Evolutionary conservation across 2,113 vertebrate genomes (phyloP), one percentile per base, ranked within the genome.

Genomic region (Collichthys lucidus): DNA sequence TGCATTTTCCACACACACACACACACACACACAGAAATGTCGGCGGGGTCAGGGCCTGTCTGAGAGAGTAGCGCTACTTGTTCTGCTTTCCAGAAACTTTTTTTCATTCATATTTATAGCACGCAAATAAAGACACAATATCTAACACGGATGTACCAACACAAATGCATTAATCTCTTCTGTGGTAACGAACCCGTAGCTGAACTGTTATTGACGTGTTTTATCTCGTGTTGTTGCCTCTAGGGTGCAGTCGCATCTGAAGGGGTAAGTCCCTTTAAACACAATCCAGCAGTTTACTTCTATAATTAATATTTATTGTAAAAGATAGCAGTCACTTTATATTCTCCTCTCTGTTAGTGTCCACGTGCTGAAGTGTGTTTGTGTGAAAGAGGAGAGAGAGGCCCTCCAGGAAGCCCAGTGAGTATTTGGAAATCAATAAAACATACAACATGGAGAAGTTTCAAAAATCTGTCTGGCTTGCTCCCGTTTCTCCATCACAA

Each of bases 321-420:
- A 52, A 47, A 2, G 1, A 2, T 22, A 20, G n/a, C 1, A 68
- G 8, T 79, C n/a, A 87, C 62, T 24, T 77, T 49, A 0, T 71
- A 8, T 70, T 20, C 40, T 19, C 55, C 5, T 50, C 19, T 6
- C 59, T 42, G 19, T 66, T 74, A 98, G 97, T 98, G 97, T 92
- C 89, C 90, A 17, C 86, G 86, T 65, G 74, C 0, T 29, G 92
- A 91, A 71, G 77, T 53, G 17, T 98, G 96, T 74, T 71, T 65
- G 35, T 98, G 96, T 93, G 96, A 96, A 87, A 96, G 94, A 90
- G 97, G 96, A 81, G 91, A 94, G 11, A 71, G 86, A 83, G 96
- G 97, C 0, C 84, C 92, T 9, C 91, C 93, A 52, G 97, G 96
- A 77, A 86, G 29, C 88, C 86, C 93, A 65, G 97, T 98, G 93